Conservation (phyloP, 2,113 vertebrate species). For the Tursiops truncatus region DNA sequence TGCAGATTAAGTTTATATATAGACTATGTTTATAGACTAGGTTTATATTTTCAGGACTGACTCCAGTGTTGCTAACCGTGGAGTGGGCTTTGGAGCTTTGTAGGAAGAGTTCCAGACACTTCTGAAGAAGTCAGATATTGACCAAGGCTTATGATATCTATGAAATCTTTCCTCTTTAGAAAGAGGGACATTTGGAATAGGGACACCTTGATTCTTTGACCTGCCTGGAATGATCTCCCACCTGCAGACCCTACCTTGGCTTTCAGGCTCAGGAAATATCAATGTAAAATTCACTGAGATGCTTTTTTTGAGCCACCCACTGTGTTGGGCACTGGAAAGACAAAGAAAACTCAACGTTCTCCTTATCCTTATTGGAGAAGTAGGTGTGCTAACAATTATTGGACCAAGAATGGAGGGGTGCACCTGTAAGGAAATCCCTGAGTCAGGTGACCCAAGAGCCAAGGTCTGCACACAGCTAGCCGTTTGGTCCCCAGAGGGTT, state of each 20-base stretch:
- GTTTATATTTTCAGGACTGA: background rate
- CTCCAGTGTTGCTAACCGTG: background rate
- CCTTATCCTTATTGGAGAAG: background rate
- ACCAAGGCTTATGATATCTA: background rate
- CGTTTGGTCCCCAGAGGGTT: background rate
- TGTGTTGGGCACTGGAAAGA: background rate
- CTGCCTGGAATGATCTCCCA: background rate
- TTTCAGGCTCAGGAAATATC: background rate
- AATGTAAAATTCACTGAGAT: background rate
- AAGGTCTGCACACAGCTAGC: background rate
- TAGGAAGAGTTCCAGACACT: background rate
- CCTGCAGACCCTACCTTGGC: background rate
- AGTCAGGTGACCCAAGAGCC: background rate
- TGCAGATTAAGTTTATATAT: background rate
- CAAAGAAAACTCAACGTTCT: background rate
- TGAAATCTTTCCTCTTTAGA: background rate
- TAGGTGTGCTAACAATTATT: background rate
- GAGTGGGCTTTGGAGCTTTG: background rate
- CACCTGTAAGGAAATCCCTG: background rate
- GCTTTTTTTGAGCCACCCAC: background rate
- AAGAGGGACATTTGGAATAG: background rate
- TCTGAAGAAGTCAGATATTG: constrained; percentile 4
- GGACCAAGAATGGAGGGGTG: background rate
- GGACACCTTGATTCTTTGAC: background rate
- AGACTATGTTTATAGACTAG: background rate